A percentile compares a stretch with the other conserved stretches of the same genome.
Conservation (phyloP, 2,888 invertebrate species). For the Gasteruption jaculator region DNA sequence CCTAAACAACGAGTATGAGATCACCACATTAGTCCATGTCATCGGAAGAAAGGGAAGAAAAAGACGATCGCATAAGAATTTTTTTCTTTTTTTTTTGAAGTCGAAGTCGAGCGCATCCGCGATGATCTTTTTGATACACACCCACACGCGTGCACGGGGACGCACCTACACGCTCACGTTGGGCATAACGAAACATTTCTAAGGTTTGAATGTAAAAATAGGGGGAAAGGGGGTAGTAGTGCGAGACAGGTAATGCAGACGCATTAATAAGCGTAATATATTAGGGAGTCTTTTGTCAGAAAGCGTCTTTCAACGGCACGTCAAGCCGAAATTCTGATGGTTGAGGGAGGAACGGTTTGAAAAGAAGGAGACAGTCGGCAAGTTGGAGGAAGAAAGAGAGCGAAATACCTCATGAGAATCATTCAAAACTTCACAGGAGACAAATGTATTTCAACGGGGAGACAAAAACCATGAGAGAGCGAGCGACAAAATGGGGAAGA, state of each 20-base stretch:
- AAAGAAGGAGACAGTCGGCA: background rate
- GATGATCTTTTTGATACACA: too few species aligned
- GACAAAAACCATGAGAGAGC: conserved; percentile 29
- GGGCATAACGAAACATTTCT: too few species aligned
- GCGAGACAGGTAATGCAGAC: conserved; percentile 26
- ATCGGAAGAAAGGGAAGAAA: too few species aligned
- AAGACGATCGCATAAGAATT: too few species aligned
- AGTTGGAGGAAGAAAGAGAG: conserved; percentile 7
- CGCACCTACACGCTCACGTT: background rate
- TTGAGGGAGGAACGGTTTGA: background rate
- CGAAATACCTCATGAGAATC: too few species aligned
- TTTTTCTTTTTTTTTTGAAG: too few species aligned
- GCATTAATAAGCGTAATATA: conserved; percentile 49
- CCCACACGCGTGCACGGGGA: too few species aligned
- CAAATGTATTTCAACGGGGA: conserved; percentile 33
- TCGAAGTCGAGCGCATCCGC: too few species aligned
- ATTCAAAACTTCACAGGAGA: conserved; percentile 30
- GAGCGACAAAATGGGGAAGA: background rate
- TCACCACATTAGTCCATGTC: too few species aligned
- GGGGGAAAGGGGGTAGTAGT: conserved; percentile 21
- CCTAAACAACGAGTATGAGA: too few species aligned
- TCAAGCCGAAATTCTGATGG: conserved; percentile 31
- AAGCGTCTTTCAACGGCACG: conserved; percentile 37
- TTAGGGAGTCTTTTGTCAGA: conserved; percentile 44
- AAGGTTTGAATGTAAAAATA: conserved; percentile 19